Evolutionary conservation across 2,888 invertebrate genomes (phyloP).

Genomic region (Mesorhabditis belari): DNA sequence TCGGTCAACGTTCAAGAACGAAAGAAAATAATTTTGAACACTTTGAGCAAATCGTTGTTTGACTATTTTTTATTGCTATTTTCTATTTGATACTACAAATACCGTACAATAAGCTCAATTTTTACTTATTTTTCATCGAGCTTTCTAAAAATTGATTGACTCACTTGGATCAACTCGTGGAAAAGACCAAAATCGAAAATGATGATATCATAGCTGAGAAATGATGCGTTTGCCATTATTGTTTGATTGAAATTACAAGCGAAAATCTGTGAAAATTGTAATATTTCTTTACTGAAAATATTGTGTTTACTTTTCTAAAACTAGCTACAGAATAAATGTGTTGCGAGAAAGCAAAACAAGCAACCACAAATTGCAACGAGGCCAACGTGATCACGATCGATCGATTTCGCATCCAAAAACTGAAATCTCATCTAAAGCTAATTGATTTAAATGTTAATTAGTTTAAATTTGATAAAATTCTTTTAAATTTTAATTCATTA

Average conservation of each 20-base stretch:
- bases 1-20: too few species aligned
- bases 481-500: too few species aligned
- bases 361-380: conserved; percentile 33
- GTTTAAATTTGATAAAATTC: too few species aligned
- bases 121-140: too few species aligned
- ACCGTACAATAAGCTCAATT: too few species aligned
- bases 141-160: too few species aligned
- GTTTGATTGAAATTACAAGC: conserved; percentile 38
- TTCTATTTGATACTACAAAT: too few species aligned
- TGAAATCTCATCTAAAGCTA: too few species aligned
- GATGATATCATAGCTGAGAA: conserved; percentile 39
- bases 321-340: conserved; percentile 34
- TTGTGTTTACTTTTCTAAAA: conserved; percentile 24
- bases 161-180: conserved; percentile 36
- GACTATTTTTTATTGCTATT: too few species aligned
- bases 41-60: too few species aligned
- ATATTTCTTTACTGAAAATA: neutral
- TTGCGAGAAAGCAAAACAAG: conserved; percentile 35
- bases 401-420: conserved; percentile 24
- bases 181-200: conserved; percentile 46
- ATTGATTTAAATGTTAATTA: too few species aligned
- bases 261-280: conserved; percentile 27
- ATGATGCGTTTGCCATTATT: conserved; percentile 21
- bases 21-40: too few species aligned
- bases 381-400: conserved; percentile 26